Conservation (phyloP, 2,888 invertebrate genomes). For the Patella pellucida region DNA sequence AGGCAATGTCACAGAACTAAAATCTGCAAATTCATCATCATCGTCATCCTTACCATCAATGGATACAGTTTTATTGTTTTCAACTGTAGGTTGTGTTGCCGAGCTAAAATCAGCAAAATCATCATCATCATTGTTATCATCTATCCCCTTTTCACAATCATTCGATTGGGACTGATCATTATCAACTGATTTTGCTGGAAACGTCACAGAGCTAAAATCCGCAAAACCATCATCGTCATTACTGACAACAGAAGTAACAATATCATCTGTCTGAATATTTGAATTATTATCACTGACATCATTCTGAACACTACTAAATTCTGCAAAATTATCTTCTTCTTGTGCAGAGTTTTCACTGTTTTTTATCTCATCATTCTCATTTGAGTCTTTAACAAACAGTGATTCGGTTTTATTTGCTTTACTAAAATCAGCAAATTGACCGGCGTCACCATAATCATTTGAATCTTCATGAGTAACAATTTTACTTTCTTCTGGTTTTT, state of each 20-base stretch:
- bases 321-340: slow-evolving; percentile 29
- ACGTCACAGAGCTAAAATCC: slow-evolving; percentile 4
- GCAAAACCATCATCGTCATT: slow-evolving; percentile 17
- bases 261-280: slow-evolving; percentile 10
- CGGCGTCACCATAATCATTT: background rate
- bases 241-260: slow-evolving; percentile 4
- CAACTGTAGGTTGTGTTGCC: background rate
- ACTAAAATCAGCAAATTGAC: background rate
- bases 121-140: background rate
- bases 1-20: slow-evolving; percentile 15
- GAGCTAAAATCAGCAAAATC: slow-evolving; percentile 17
- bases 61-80: background rate
- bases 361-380: slow-evolving; percentile 7
- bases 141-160: background rate
- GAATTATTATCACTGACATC: slow-evolving; percentile 10
- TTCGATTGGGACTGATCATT: background rate
- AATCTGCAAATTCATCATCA: slow-evolving; percentile 31
- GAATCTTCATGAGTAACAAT: background rate
- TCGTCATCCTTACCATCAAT: background rate
- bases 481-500: background rate
- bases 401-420: background rate
- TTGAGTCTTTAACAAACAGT: background rate
- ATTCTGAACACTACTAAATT: slow-evolving; percentile 17
- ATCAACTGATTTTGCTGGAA: background rate
- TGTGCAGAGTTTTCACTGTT: background rate